Evolutionary conservation across 37 sponge, comb jelly and placozoan genomes (phyloP).

Genomic region (Aplysina aerophoba): DNA sequence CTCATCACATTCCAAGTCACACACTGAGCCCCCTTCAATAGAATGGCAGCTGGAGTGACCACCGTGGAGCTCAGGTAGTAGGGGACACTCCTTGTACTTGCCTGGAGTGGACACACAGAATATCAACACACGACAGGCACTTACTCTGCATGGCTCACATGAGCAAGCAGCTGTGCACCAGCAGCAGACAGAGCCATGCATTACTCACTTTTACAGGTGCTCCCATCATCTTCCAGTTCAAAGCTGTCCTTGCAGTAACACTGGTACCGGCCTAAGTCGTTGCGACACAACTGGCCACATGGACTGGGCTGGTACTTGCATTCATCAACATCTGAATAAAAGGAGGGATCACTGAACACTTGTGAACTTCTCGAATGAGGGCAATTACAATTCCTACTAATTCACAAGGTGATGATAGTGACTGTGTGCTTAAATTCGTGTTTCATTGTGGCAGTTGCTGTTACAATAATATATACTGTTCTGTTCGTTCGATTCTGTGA

Average conservation of each 20-base stretch:
- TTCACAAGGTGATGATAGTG: no score
- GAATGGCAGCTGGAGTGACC: background rate
- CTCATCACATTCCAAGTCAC: background rate
- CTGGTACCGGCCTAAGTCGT: slow-evolving; percentile 14
- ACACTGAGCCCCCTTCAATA: background rate
- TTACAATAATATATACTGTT: no score
- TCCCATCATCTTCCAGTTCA: background rate
- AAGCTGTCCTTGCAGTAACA: slow-evolving; percentile 29
- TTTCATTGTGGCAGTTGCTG: no score
- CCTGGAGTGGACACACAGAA: background rate
- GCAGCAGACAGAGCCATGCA: background rate
- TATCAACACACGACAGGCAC: no score
- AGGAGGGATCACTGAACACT: no score
- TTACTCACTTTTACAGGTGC: slow-evolving; percentile 1
- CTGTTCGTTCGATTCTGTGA: no score
- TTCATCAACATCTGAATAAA: background rate
- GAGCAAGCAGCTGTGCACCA: background rate
- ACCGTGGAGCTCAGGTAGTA: background rate
- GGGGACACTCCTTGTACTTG: slow-evolving; percentile 1
- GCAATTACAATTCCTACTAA: no score
- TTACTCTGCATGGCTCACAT: no score
- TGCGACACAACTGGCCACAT: slow-evolving; percentile 19
- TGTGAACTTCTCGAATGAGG: no score
- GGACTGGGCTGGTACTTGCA: background rate
- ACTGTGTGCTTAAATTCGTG: no score